Conservation (phyloP, 2,888 invertebrate species). For the Helobdella robusta region DNA sequence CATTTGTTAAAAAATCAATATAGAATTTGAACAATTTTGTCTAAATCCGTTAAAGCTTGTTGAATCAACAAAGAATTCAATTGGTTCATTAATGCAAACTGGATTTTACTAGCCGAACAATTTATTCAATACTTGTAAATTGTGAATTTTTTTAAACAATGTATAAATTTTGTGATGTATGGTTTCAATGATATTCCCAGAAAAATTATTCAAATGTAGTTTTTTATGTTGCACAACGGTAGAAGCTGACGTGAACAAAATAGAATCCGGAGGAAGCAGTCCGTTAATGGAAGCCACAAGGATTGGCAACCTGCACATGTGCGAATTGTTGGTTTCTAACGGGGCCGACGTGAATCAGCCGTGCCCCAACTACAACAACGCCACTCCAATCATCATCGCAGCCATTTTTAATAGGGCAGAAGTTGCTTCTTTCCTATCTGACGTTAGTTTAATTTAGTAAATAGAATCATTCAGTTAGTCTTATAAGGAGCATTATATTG, state of each 20-base stretch:
- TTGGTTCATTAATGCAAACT: too few species aligned
- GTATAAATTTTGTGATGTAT: too few species aligned
- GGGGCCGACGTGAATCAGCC: slow-evolving; percentile 31
- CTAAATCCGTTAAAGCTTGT: too few species aligned
- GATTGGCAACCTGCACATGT: slow-evolving; percentile 31
- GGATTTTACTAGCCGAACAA: too few species aligned
- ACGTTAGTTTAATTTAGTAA: slow-evolving; percentile 28
- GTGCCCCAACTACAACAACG: slow-evolving; percentile 30
- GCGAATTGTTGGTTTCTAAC: slow-evolving; percentile 28
- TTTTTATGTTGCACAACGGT: background rate
- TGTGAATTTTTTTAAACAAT: too few species aligned
- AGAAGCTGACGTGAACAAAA: slow-evolving; percentile 33
- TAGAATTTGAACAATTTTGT: too few species aligned
- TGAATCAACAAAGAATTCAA: too few species aligned
- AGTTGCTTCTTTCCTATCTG: slow-evolving; percentile 31
- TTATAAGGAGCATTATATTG: too few species aligned
- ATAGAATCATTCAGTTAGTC: too few species aligned
- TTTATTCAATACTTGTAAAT: too few species aligned
- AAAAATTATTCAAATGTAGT: background rate
- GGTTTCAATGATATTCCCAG: too few species aligned
- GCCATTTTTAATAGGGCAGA: slow-evolving; percentile 25
- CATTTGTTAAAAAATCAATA: too few species aligned
- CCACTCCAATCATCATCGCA: slow-evolving; percentile 33
- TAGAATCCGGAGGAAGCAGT: slow-evolving; percentile 31
- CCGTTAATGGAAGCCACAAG: slow-evolving; percentile 34